A percentile compares a stretch with the other conserved stretches of the same genome.
Evolutionary conservation across 2,797 vertebrate species (phyloP).

Genomic region (Momotus momota): DNA sequence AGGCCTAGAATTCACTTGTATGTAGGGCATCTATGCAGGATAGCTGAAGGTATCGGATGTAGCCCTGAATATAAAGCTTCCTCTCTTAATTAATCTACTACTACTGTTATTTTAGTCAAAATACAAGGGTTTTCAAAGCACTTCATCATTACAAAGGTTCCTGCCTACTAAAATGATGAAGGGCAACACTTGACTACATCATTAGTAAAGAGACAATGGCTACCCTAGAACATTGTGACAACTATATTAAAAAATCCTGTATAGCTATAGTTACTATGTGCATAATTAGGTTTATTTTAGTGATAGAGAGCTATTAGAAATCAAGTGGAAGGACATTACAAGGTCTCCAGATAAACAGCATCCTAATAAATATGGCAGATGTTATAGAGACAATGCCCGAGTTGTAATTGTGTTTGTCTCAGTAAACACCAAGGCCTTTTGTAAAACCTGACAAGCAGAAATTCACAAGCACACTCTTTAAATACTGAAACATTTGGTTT

Average conservation of each 20-base stretch:
- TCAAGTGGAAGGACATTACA: neutral
- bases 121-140: neutral
- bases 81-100: neutral
- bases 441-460: neutral
- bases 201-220: neutral
- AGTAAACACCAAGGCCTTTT: neutral
- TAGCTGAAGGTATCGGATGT: neutral
- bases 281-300: neutral
- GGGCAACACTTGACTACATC: neutral
- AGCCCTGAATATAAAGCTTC: neutral
- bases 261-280: neutral
- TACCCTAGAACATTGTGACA: neutral
- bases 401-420: neutral
- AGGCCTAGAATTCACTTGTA: neutral
- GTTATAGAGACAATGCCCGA: neutral
- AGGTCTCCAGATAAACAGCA: neutral
- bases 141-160: neutral
- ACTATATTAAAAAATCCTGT: neutral
- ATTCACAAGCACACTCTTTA: neutral
- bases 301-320: neutral
- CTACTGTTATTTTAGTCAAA: neutral
- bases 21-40: neutral
- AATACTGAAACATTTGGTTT: neutral
- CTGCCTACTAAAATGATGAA: neutral
- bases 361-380: neutral